Evolutionary conservation across 2,113 vertebrate genomes (phyloP).

Genomic region (Electrona antarctica): DNA sequence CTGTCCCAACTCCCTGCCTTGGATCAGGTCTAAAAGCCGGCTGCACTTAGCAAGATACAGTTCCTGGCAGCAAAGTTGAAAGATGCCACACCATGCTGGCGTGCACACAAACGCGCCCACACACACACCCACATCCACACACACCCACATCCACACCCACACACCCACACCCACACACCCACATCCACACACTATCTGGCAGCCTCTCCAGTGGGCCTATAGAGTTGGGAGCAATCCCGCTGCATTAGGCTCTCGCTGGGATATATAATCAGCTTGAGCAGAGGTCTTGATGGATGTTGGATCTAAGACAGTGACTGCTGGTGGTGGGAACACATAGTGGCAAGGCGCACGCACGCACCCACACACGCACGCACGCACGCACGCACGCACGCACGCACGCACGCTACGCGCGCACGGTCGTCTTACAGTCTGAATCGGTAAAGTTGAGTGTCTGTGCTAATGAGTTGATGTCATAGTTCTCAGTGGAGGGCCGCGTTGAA

Average conservation of each 20-base stretch:
- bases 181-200: background rate
- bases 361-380: background rate
- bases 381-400: background rate
- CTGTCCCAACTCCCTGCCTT: conserved; percentile 17
- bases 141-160: background rate
- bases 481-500: too few relatives aligned
- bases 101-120: background rate
- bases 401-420: background rate
- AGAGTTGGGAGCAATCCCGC: background rate
- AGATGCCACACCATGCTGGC: background rate
- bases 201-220: background rate
- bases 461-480: conserved; percentile 16
- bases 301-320: background rate
- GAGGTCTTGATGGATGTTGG: background rate
- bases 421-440: background rate
- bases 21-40: conserved; percentile 32
- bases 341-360: too few relatives aligned
- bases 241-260: conserved; percentile 3
- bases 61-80: conserved; percentile 15
- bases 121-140: background rate
- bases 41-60: background rate
- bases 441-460: conserved; percentile 21
- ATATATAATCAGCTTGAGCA: conserved; percentile 27
- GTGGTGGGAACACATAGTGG: background rate
- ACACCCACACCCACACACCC: background rate